Base-by-base conservation (phyloP, 2,888 invertebrate species). In the Thereva nobilitata region DNA sequence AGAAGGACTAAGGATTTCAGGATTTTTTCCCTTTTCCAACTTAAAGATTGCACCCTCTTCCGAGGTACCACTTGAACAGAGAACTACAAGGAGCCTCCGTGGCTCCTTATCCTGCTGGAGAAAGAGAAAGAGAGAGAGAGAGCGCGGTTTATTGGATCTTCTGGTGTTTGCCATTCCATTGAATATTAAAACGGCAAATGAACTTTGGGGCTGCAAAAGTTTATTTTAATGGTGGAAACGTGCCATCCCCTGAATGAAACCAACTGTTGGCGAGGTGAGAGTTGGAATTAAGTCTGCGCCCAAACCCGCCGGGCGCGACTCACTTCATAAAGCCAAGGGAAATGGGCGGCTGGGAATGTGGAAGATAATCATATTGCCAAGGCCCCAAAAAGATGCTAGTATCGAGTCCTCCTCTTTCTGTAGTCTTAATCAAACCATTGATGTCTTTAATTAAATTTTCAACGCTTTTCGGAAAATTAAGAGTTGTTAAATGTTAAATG, bases 391-490 rank as follows among this genome's bases (percentile, higher is more conserved):
- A 47, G 12, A 47, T 47, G 6, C 12, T 47, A 10, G 10, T 47
- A 12, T 10, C 40, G 54, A 54, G 7, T 10, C 10, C 6, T 5
- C 6, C 52, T 23, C 56, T 42, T 56, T 38, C 10, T 9, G 6
- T 44, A 34, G n/a, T 47, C 49, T 59, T 59, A 59, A 59, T 59
- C 59, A 59, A 41, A 38, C 59, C 59, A 59, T 59, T 59, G 59
- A 59, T 47, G 59, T 59, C 59, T 59, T 59, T 59, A 59, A 59
- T 59, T 59, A 59, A 59, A 59, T 59, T 49, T 59, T 40, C 59
- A 47, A 38, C 47, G 49, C 23, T 49, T 38, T 59, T 38, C 38
- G 47, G 49, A 59, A 59, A 59, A 59, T 59, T 59, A 59, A 59
- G 49, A 59, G 59, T 59, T 59, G 42, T 47, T 12, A 47, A 59